Base-by-base conservation (phyloP, 2,113 vertebrate species). In the Trematocara macrostoma region DNA sequence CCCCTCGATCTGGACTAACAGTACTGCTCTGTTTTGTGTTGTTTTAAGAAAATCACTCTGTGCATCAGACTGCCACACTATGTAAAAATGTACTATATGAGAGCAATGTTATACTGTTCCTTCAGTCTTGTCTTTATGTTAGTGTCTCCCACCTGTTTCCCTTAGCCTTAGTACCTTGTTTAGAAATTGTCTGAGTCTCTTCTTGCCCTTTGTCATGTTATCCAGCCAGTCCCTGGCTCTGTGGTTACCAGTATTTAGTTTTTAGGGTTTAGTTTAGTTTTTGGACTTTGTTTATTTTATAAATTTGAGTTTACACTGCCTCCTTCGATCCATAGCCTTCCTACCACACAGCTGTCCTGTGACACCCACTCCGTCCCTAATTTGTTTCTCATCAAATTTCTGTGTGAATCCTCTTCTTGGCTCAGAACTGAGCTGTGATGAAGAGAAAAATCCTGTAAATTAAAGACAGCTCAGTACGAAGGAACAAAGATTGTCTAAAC, bases 401-500 rank as follows among this genome's bases (percentile, higher is more conserved):
- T 45, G 49, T 42, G 55, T 26, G 83, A 45, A 69, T 59, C 40
- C 64, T 83, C 80, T 67, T 80, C 38, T 69, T 7, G 8, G 20
- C 20, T 76, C 42, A 55, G n/a, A 84, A 78, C 89, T 61, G 5
- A 87, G 85, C 89, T 88, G 81, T 3, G 34, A 81, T 87, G 83
- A 90, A 87, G 87, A 92, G 79, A 90, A 82, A 74, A 81, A 7
- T 85, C 87, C 69, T 57, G 83, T 88, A 91, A 86, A 85, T 84
- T 42, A 89, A 87, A 90, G 79, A 78, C 82, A 81, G 82, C 85
- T 84, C 71, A 15, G 81, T 15, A 57, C 3, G 1, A n/a, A 81
- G 49, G 51, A 91, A 88, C 78, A 90, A 83, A 88, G 87, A 56
- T 88, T 85, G 76, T 94, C 88, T 83, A 90, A 94, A 94, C 92